A percentile compares a stretch with the other conserved stretches of the same genome.
phyloP scores from a whole-genome alignment of 2,888 invertebrate genomes.

The Nineta flava region DNA sequence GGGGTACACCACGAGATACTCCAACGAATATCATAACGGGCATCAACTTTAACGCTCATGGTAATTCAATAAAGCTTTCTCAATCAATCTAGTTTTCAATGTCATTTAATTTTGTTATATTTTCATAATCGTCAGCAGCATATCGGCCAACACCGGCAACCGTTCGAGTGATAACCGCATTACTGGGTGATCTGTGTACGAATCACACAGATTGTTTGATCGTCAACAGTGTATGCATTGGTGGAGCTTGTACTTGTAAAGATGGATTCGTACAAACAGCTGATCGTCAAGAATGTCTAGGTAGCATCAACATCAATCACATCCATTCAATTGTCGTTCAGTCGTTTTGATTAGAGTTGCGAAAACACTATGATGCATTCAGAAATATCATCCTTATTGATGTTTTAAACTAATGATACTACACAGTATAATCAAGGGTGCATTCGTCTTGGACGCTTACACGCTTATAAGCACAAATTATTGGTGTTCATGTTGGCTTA shows the following conservation, averaged over 20 bases:
- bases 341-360: too few species aligned
- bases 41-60: slow-evolving; percentile 7
- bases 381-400: too few species aligned
- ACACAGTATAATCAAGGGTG: too few species aligned
- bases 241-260: slow-evolving; percentile 59
- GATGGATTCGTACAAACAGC: slow-evolving; percentile 45
- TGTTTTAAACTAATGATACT: too few species aligned
- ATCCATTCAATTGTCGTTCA: too few species aligned
- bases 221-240: slow-evolving; percentile 53
- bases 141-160: slow-evolving; percentile 47
- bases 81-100: too few species aligned
- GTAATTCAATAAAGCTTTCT: not conserved
- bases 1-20: not conserved
- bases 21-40: slow-evolving; percentile 4
- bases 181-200: slow-evolving; percentile 64
- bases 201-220: slow-evolving; percentile 50
- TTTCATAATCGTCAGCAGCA: slow-evolving; percentile 25
- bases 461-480: too few species aligned
- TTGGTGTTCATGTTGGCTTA: too few species aligned
- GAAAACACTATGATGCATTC: too few species aligned
- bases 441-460: too few species aligned
- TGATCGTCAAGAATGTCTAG: slow-evolving; percentile 48
- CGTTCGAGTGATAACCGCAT: slow-evolving; percentile 42
- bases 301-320: too few species aligned
- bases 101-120: not conserved